Evolutionary conservation across 2,113 vertebrate species (phyloP).

Genomic region (Antechinus stuartii): DNA sequence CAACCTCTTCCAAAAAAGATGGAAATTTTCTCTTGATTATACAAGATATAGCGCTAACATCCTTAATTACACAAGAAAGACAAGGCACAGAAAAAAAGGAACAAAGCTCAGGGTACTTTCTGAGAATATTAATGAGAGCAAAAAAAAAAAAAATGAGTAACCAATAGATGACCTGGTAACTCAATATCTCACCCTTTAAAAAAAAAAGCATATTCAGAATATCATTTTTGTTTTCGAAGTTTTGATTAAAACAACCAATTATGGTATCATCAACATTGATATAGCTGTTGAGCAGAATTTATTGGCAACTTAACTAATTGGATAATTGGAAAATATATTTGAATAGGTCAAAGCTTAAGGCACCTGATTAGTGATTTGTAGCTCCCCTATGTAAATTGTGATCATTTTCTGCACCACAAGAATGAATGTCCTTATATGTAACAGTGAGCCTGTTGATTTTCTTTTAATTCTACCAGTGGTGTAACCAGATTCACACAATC

Average conservation of each 20-base stretch:
- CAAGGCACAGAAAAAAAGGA: neutral
- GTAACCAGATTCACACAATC: conserved; percentile 63
- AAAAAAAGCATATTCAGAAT: conserved; percentile 32
- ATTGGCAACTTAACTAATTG: conserved; percentile 59
- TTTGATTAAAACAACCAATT: conserved; percentile 73
- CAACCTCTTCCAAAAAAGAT: neutral
- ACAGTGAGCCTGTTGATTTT: conserved; percentile 70
- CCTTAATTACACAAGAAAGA: neutral
- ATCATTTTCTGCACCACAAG: conserved; percentile 59
- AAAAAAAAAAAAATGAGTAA: conserved; percentile 39
- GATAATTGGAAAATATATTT: conserved; percentile 68
- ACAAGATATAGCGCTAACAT: neutral
- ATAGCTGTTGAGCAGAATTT: conserved; percentile 60
- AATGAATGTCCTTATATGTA: conserved; percentile 64
- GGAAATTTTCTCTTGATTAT: neutral
- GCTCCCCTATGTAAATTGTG: conserved; percentile 59
- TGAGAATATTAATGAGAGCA: neutral
- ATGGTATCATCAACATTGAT: conserved; percentile 63
- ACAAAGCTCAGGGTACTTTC: neutral
- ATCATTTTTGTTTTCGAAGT: conserved; percentile 73
- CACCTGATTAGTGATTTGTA: conserved; percentile 70
- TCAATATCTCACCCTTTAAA: neutral
- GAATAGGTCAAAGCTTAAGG: conserved; percentile 73
- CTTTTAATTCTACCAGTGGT: conserved; percentile 65
- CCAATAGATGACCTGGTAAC: neutral